A percentile compares a stretch with the other conserved stretches of the same genome.
Evolutionary conservation across 2,888 invertebrate genomes (phyloP).

Genomic region (Sarcophaga rosellei): DNA sequence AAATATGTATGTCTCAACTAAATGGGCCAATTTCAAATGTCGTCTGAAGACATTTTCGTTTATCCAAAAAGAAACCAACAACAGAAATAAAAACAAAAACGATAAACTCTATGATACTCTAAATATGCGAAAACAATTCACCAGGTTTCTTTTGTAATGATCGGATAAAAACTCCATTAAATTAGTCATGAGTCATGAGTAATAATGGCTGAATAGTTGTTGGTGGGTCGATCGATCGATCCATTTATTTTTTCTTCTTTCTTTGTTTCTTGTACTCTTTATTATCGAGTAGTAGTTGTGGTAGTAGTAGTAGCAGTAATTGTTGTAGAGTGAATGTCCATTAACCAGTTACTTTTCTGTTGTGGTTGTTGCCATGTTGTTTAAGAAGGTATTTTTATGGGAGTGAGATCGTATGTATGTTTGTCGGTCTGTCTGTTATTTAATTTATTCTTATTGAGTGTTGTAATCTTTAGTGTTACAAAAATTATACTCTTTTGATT

Average conservation of each 20-base stretch:
- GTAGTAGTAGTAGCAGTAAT: too few species aligned
- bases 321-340: background rate
- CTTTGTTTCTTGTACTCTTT: too few species aligned
- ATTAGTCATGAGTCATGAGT: background rate
- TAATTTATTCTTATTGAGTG: background rate
- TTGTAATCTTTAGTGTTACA: conserved; percentile 19
- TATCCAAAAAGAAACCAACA: background rate
- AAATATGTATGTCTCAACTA: background rate
- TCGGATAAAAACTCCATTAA: background rate
- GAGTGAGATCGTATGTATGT: background rate
- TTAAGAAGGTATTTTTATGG: conserved; percentile 3
- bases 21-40: background rate
- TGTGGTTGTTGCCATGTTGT: conserved; percentile 5
- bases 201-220: background rate
- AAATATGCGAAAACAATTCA: too few species aligned
- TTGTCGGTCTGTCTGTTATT: background rate
- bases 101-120: too few species aligned
- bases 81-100: too few species aligned
- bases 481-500: background rate
- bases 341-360: background rate
- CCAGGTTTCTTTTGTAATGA: background rate
- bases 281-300: too few species aligned
- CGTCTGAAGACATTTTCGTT: background rate
- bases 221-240: background rate
- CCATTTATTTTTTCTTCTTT: too few species aligned